Percentiles rank a stretch among this genome's conserved stretches.
These are phyloP conservation scores for Cydia amplana DNA, from an alignment of 1,140 invertebrate genomes.

Conservation along the genomic window DNA sequence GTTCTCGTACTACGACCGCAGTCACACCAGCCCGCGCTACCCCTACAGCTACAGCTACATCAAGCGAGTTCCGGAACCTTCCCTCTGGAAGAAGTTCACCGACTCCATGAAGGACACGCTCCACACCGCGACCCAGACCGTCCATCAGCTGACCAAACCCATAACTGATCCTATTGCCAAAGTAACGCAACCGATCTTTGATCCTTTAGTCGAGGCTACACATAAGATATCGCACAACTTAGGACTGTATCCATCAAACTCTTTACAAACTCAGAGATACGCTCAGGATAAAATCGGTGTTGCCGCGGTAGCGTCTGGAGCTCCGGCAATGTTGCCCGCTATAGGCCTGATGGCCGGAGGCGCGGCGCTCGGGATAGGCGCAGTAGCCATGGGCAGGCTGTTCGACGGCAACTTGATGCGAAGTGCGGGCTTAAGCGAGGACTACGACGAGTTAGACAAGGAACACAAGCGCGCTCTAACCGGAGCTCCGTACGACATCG, in stretches of 20 bases:
- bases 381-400: slow-evolving; percentile 87
- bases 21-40: slow-evolving; percentile 74
- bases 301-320: slow-evolving; percentile 74
- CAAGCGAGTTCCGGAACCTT: slow-evolving; percentile 79
- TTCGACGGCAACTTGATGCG: slow-evolving; percentile 84
- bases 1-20: slow-evolving; percentile 77
- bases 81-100: slow-evolving; percentile 86
- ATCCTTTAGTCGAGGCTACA: slow-evolving; percentile 87
- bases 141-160: slow-evolving; percentile 84
- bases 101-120: slow-evolving; percentile 86
- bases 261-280: slow-evolving; percentile 66
- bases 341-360: slow-evolving; percentile 88
- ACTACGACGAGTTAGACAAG: slow-evolving; percentile 75
- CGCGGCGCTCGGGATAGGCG: slow-evolving; percentile 87
- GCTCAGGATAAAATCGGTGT: slow-evolving; percentile 87
- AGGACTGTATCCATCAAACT: slow-evolving; percentile 80
- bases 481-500: slow-evolving; percentile 65
- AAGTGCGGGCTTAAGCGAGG: slow-evolving; percentile 66
- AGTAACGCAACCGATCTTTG: slow-evolving; percentile 85
- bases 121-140: slow-evolving; percentile 84
- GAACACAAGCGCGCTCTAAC: slow-evolving; percentile 81
- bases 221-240: slow-evolving; percentile 88
- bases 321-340: slow-evolving; percentile 85
- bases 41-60: slow-evolving; percentile 79
- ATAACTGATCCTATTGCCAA: slow-evolving; percentile 85